These are phyloP conservation scores for Meloidogyne exigua DNA, from an alignment of 1,140 invertebrate species.

Conservation along the genomic window DNA sequence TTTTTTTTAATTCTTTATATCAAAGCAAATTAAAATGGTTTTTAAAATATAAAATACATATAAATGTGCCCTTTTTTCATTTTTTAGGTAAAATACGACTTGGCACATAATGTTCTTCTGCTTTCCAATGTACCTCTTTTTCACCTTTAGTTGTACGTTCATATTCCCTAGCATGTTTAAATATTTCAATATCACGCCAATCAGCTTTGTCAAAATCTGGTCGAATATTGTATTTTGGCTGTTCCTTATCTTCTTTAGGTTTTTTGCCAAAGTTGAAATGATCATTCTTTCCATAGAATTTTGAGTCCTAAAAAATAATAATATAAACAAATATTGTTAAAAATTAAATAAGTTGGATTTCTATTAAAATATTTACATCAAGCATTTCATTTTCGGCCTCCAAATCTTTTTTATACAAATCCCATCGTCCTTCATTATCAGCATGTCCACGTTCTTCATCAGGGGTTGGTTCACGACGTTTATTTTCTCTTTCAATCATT, in stretches of 20 bases:
- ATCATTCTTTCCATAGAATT: constrained; percentile 58
- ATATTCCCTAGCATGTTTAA: constrained; percentile 52
- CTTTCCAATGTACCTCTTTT: constrained; percentile 41
- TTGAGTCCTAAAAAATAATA: constrained; percentile 25
- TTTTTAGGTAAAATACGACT: constrained; percentile 29
- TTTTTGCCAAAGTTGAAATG: constrained; percentile 63
- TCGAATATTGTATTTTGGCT: constrained; percentile 56
- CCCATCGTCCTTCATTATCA: constrained; percentile 50
- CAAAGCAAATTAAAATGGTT: no score
- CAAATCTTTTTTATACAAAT: constrained; percentile 47
- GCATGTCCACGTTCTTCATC: constrained; percentile 46
- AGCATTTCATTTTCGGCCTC: constrained; percentile 31
- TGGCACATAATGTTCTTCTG: constrained; percentile 58
- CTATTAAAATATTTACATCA: constrained; percentile 36
- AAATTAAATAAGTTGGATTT: no score
- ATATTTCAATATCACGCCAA: constrained; percentile 63
- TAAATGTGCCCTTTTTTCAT: no score
- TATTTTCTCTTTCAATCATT: constrained; percentile 33
- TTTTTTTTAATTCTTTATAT: no score
- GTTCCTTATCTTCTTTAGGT: constrained; percentile 46
- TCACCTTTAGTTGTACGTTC: constrained; percentile 52
- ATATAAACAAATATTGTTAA: neutral
- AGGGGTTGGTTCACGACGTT: constrained; percentile 43
- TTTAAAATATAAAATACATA: no score
- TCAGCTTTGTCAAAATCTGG: constrained; percentile 63